These are phyloP conservation scores for Cottoperca gobio DNA, from an alignment of 2,797 vertebrate species.

Conservation along the genomic window DNA sequence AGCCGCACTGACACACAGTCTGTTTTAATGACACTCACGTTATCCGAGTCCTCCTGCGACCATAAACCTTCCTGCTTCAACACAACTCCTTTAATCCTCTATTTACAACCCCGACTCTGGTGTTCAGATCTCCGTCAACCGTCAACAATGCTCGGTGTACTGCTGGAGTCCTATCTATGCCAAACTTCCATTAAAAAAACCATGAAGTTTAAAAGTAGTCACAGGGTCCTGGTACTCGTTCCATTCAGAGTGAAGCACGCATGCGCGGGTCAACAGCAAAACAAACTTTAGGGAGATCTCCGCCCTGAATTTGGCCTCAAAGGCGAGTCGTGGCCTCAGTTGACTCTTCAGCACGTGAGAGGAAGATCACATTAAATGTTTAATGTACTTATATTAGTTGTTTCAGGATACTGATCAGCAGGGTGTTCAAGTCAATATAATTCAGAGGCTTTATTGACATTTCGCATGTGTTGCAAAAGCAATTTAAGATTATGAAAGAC, in stretches of 20 bases:
- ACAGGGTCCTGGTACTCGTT: rapidly evolving
- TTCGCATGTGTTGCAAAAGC: too few species aligned
- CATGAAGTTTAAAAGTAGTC: not conserved
- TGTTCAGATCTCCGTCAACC: rapidly evolving
- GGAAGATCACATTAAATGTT: too few species aligned
- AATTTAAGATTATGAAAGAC: too few species aligned
- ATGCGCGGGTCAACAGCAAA: constrained; percentile 5
- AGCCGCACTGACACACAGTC: not conserved
- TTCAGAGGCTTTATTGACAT: too few species aligned
- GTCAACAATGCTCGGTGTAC: rapidly evolving
- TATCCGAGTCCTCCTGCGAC: not conserved
- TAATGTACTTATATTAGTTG: too few species aligned
- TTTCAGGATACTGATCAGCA: too few species aligned
- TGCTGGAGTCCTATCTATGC: rapidly evolving
- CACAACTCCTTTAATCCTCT: not conserved
- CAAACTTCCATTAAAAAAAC: not conserved
- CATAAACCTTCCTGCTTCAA: not conserved
- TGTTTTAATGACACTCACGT: constrained; percentile 56
- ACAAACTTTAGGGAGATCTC: rapidly evolving
- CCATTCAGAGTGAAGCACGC: not conserved
- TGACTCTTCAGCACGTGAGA: too few species aligned
- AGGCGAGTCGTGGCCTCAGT: constrained; percentile 5
- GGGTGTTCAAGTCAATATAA: too few species aligned
- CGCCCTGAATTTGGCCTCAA: not conserved
- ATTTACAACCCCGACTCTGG: rapidly evolving